These are phyloP conservation scores for Ambastaia sidthimunki DNA, from an alignment of 2,797 vertebrate genomes.

Conservation along the genomic window DNA sequence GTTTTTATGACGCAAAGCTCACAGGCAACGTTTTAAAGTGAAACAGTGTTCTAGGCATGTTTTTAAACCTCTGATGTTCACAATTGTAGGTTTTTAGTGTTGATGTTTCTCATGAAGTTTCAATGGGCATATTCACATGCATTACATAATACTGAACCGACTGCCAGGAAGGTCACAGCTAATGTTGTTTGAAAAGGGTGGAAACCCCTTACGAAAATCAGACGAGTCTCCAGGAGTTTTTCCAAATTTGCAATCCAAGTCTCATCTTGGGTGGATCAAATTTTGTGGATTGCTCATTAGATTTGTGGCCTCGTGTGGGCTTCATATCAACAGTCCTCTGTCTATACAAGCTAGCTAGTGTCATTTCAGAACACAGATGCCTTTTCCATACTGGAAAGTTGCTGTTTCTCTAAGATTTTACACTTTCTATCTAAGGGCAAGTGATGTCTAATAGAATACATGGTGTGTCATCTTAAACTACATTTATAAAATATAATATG, in stretches of 20 bases:
- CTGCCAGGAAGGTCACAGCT: constrained; percentile 67
- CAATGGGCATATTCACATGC: constrained; percentile 64
- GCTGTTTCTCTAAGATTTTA: neutral
- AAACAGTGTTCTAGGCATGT: neutral
- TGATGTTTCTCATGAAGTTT: constrained; percentile 51
- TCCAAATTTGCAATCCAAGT: constrained; percentile 67
- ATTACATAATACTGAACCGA: constrained; percentile 71
- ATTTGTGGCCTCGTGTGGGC: constrained; percentile 15
- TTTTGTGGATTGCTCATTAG: constrained; percentile 25
- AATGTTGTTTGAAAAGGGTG: constrained; percentile 64
- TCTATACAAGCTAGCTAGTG: neutral
- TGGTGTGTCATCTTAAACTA: neutral
- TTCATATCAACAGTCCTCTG: constrained; percentile 26
- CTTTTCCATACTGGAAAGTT: constrained; percentile 4
- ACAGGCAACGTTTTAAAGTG: neutral
- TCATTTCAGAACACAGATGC: neutral
- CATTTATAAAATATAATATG: neutral
- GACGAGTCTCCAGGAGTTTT: constrained; percentile 61
- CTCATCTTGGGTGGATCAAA: constrained; percentile 62
- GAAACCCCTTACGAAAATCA: constrained; percentile 65
- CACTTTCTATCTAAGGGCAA: neutral
- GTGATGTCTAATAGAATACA: neutral
- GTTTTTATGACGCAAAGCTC: constrained; percentile 14
- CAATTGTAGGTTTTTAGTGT: constrained; percentile 5
- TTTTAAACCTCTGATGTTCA: constrained; percentile 14